Percentiles rank a stretch among this genome's conserved stretches.
Evolutionary conservation across 92 coral and sea anemone genomes (phyloP).

Genomic region (Virgularia gustaviana): DNA sequence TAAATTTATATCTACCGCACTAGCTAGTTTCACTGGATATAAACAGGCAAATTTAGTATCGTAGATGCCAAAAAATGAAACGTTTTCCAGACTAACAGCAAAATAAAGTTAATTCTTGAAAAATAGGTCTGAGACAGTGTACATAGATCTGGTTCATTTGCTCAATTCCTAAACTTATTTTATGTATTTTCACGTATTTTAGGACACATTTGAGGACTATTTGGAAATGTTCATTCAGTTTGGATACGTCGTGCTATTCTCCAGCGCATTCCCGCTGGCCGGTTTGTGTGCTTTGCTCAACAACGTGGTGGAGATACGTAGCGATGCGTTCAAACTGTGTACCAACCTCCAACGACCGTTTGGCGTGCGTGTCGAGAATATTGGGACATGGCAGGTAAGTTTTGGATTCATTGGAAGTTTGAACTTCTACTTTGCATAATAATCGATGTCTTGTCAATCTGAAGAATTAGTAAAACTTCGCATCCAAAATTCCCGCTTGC

Average conservation of each 20-base stretch:
- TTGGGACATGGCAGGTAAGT: slow-evolving; percentile 98
- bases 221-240: slow-evolving; percentile 99
- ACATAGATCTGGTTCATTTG: neutral
- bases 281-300: slow-evolving; percentile 91
- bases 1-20: too few relatives aligned
- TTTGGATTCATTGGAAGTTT: neutral
- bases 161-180: neutral
- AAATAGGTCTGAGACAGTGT: too few relatives aligned
- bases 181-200: neutral
- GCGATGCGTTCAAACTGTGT: slow-evolving; percentile 99
- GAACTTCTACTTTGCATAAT: neutral
- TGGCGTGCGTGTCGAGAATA: slow-evolving; percentile 93
- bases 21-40: too few relatives aligned
- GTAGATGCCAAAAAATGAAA: too few relatives aligned
- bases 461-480: too few relatives aligned
- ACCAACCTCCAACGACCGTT: slow-evolving; percentile 95
- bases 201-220: slow-evolving; percentile 99
- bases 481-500: too few relatives aligned
- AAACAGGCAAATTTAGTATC: too few relatives aligned
- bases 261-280: slow-evolving; percentile 97
- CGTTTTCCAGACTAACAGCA: too few relatives aligned
- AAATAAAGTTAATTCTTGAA: too few relatives aligned
- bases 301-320: slow-evolving; percentile 94
- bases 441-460: too few relatives aligned
- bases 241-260: slow-evolving; percentile 95